Percentiles rank a stretch among this genome's conserved stretches.
These are phyloP conservation scores for Tylochromis polylepis DNA, from an alignment of 2,113 vertebrate genomes.

Conservation along the genomic window DNA sequence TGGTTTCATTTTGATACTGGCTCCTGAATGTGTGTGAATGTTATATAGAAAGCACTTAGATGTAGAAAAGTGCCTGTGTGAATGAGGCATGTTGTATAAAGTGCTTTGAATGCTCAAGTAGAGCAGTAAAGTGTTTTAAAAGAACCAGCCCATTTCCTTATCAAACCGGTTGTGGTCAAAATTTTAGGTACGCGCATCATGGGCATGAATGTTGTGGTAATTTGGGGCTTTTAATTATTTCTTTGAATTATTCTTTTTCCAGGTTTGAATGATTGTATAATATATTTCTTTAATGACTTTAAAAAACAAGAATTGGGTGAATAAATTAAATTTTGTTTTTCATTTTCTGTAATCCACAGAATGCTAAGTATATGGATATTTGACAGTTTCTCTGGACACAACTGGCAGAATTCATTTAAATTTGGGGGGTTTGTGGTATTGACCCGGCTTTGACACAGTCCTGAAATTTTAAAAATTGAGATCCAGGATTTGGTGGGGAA, in stretches of 20 bases:
- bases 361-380: neutral
- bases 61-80: too few relatives aligned
- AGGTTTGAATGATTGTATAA: accelerated
- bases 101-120: too few relatives aligned
- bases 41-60: too few relatives aligned
- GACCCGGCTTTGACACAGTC: neutral
- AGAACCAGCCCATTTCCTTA: too few relatives aligned
- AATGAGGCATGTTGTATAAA: too few relatives aligned
- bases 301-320: neutral
- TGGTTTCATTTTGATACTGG: neutral
- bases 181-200: too few relatives aligned
- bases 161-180: too few relatives aligned
- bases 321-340: neutral
- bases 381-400: neutral
- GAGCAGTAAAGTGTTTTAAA: too few relatives aligned
- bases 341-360: neutral
- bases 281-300: neutral
- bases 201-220: too few relatives aligned
- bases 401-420: neutral
- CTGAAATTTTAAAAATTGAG: neutral
- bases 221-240: neutral
- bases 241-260: neutral
- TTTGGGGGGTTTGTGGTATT: neutral
- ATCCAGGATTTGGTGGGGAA: neutral
- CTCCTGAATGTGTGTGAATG: neutral